These are phyloP conservation scores for Apodemia mormo DNA, from an alignment of 2,888 invertebrate genomes.

Conservation along the genomic window DNA sequence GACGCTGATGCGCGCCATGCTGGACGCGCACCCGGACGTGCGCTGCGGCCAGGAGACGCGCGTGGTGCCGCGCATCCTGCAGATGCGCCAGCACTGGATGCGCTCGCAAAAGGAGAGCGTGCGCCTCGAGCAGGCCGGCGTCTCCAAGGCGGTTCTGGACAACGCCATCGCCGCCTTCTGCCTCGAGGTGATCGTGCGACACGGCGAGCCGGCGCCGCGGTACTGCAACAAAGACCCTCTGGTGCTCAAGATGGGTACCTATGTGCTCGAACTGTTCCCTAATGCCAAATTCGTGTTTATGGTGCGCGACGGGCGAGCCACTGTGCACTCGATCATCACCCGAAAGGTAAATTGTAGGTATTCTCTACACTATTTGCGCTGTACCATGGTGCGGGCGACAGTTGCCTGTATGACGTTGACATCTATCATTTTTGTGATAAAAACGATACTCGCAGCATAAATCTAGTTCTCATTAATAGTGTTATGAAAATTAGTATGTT, in stretches of 20 bases:
- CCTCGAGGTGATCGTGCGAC: slow-evolving; percentile 96
- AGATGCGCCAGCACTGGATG: slow-evolving; percentile 97
- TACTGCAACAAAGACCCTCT: slow-evolving; percentile 99
- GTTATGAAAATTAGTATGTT: too few species aligned
- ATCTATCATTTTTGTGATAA: too few species aligned
- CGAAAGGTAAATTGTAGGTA: slow-evolving; percentile 87
- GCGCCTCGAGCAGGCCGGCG: slow-evolving; percentile 95
- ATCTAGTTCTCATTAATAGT: too few species aligned
- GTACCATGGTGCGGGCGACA: too few species aligned
- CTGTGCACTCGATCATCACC: slow-evolving; percentile 98
- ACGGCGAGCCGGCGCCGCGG: slow-evolving; percentile 96
- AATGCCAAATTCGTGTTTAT: slow-evolving; percentile 98
- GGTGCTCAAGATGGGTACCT: slow-evolving; percentile 97
- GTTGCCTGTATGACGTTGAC: too few species aligned
- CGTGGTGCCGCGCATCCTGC: slow-evolving; percentile 97
- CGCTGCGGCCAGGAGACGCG: slow-evolving; percentile 98
- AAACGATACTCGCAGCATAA: too few species aligned
- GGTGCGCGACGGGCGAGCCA: slow-evolving; percentile 98
- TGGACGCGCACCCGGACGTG: slow-evolving; percentile 98
- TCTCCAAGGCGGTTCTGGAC: slow-evolving; percentile 95
- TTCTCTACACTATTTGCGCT: too few species aligned
- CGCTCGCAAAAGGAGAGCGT: slow-evolving; percentile 95
- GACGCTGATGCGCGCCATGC: slow-evolving; percentile 98
- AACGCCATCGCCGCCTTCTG: slow-evolving; percentile 98
- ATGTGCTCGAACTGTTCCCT: slow-evolving; percentile 95